Conservation (phyloP, 2,797 vertebrate species). For the Selene dorsalis region DNA sequence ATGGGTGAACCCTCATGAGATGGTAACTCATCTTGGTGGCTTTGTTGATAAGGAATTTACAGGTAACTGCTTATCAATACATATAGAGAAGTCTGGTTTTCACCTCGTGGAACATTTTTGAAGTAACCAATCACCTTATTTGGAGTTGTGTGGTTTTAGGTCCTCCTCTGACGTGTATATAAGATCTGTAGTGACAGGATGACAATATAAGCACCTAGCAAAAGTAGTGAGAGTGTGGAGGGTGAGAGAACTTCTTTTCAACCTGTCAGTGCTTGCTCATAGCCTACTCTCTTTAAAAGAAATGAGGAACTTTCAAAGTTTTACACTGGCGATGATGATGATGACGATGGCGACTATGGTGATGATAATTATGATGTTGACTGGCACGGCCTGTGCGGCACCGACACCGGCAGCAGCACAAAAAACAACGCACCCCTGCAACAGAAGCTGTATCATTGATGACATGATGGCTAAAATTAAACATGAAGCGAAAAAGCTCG, state of each 20-base stretch:
- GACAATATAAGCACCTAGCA: conserved; percentile 51
- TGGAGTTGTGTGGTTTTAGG: conserved; percentile 33
- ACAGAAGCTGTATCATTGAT: too few species aligned
- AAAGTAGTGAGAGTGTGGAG: neutral
- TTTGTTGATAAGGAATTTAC: neutral
- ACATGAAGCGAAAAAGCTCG: too few species aligned
- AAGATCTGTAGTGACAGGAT: conserved; percentile 19
- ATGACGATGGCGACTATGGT: conserved; percentile 18
- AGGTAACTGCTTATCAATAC: conserved; percentile 14
- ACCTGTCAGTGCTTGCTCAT: conserved; percentile 9
- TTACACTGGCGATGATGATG: conserved; percentile 19
- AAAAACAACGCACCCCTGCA: too few species aligned
- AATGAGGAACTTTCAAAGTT: conserved; percentile 58
- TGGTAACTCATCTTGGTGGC: neutral
- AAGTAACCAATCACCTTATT: conserved; percentile 60
- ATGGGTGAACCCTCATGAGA: neutral
- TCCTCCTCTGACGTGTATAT: conserved; percentile 48
- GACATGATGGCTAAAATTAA: neutral
- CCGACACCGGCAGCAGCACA: fast-evolving
- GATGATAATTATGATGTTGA: neutral
- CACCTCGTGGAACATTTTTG: conserved; percentile 43
- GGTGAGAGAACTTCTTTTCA: conserved; percentile 29
- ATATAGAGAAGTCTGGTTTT: neutral
- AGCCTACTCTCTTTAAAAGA: conserved; percentile 10
- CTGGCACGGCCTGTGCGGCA: neutral